A percentile compares a stretch with the other conserved stretches of the same genome.
phyloP scores from a whole-genome alignment of 2,113 vertebrate genomes.

The Quiscalus mexicanus region DNA sequence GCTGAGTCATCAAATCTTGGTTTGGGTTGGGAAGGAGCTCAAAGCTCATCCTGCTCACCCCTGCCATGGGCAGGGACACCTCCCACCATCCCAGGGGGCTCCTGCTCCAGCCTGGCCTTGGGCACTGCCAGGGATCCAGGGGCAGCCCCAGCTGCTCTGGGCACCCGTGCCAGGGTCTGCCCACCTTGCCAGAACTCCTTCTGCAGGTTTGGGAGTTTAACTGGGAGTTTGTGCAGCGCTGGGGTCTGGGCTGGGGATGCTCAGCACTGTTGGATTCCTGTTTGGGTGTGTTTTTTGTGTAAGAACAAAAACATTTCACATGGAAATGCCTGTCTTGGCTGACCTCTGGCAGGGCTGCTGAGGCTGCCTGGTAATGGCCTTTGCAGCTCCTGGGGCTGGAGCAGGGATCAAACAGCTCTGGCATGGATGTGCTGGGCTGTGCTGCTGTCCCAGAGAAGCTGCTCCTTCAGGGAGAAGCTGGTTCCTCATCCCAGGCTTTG shows the following conservation, averaged over 20 bases:
- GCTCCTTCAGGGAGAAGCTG: neutral
- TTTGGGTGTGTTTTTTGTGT: neutral
- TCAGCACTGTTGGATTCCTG: neutral
- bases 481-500: neutral
- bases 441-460: neutral
- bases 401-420: neutral
- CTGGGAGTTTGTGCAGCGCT: neutral
- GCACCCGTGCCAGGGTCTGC: fast-evolving
- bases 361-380: slow-evolving; percentile 41
- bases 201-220: neutral
- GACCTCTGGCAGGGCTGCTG: slow-evolving; percentile 13
- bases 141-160: neutral
- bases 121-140: neutral
- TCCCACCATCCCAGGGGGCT: fast-evolving
- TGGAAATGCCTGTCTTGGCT: slow-evolving; percentile 63
- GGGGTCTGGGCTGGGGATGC: neutral
- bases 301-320: slow-evolving; percentile 13
- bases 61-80: neutral
- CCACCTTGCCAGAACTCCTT: neutral
- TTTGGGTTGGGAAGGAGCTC: neutral
- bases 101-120: neutral
- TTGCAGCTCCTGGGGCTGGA: slow-evolving; percentile 66
- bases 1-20: neutral
- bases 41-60: neutral
- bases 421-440: neutral